Percentiles rank a stretch among this genome's conserved stretches.
Conservation (phyloP, 30 jellyfish, hydroid and myxozoan genomes). For the Aurelia sp. region DNA sequence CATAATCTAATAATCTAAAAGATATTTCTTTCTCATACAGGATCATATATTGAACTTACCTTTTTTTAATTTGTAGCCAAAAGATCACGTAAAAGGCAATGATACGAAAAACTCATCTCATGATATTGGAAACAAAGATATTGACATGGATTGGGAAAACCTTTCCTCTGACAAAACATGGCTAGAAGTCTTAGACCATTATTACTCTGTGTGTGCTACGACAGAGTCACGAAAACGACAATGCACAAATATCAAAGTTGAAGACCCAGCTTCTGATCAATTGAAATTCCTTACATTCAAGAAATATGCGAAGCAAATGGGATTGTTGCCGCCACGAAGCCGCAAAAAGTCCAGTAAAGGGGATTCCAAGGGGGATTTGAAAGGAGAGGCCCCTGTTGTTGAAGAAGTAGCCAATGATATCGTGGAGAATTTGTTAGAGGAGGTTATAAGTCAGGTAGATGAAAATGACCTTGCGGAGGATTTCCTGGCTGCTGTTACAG, state of each 20-base stretch:
- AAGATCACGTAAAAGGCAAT: no score
- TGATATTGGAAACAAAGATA: neutral
- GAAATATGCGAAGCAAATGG: conserved; percentile 71
- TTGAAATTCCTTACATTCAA: conserved; percentile 52
- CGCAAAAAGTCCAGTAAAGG: conserved; percentile 24
- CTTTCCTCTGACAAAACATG: conserved; percentile 84
- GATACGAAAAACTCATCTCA: no score
- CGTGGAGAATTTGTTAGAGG: conserved; percentile 68
- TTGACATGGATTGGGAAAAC: conserved; percentile 74
- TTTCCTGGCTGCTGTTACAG: conserved; percentile 64
- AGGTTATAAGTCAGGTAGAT: conserved; percentile 67
- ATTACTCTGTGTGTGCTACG: conserved; percentile 90
- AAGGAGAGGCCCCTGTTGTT: conserved; percentile 57
- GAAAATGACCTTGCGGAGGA: conserved; percentile 62
- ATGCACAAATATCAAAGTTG: conserved; percentile 67
- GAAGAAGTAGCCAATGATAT: conserved; percentile 80
- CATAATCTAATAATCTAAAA: no score
- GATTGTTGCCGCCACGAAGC: conserved; percentile 53
- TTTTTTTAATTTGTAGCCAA: no score
- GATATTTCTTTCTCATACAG: no score
- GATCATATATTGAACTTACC: no score
- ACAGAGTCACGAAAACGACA: conserved; percentile 52
- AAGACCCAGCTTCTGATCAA: conserved; percentile 16
- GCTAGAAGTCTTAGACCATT: conserved; percentile 86
- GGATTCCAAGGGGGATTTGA: conserved; percentile 28